Base-by-base conservation (phyloP, 1,140 invertebrate species). In the Latrodectus geometricus region DNA sequence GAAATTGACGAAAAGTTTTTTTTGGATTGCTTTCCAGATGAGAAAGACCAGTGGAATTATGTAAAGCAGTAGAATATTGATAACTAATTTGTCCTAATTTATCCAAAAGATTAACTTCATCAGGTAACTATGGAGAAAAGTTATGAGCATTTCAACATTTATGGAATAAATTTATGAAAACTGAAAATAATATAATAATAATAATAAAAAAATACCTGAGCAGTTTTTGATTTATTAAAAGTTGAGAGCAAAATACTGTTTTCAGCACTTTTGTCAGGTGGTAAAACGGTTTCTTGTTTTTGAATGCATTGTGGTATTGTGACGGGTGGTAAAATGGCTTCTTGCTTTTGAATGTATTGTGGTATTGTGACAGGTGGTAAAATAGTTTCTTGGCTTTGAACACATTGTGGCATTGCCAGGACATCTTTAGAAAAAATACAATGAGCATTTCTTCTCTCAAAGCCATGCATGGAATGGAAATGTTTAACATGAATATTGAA, bases 1-100 rank as follows among this genome's bases (percentile, higher is more conserved):
- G 65, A 88, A 90, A 90, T 66, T 88, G 80, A 50, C 88, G 65
- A 20, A 89, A 88, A 49, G 90, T 90, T 54, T 88, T 83, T 74
- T 54, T 84, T 48, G 9, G 12, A 52, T 77, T 56, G 17, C 20
- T 50, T 15, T 82, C n/a, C n/a, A 83, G 17, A n/a, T 11, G 8
- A 23, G 54, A n/a, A 9, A 87, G 15, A 49, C 86, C 86, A 17
- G 20, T 12, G 20, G 65, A 35, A 21, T 82, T 87, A 76, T 77
- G 66, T 8, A 77, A 12, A 48, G 52, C n/a, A 49, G 83, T 66
- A 11, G 21, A 15, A 72, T 77, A 86, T 21, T 70, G 74, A 49
- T 3, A 48, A 21, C 23, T 35, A 35, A 54, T 48, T 17, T 12
- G 52, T 70, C 20, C 23, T 12, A 77, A 54, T 21, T 72, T 48